These are phyloP conservation scores for Drosophila leontia DNA, from an alignment of 1,140 invertebrate species.

Conservation along the genomic window DNA sequence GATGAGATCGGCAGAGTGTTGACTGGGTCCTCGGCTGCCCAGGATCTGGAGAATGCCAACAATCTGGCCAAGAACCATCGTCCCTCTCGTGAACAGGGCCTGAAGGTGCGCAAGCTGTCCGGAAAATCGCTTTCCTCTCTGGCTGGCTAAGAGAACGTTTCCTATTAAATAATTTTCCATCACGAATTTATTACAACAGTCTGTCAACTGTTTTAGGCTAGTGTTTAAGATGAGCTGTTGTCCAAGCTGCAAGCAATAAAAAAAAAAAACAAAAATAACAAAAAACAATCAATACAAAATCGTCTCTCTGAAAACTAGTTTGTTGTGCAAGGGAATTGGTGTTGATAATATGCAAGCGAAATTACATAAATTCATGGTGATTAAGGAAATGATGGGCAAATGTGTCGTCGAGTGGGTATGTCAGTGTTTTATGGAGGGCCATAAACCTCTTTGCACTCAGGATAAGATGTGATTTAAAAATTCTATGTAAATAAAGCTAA, in stretches of 20 bases:
- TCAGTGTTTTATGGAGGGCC: not conserved
- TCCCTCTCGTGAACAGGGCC: conserved; percentile 55
- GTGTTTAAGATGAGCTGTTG: conserved; percentile 37
- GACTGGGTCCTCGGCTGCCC: conserved; percentile 47
- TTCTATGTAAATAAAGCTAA: not conserved
- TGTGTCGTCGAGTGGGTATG: conserved; percentile 1
- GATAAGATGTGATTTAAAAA: not conserved
- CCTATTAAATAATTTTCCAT: conserved; percentile 1
- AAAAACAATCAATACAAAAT: conserved; percentile 16
- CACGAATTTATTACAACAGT: conserved; percentile 47
- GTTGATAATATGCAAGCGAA: conserved; percentile 27
- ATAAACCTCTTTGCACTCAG: not conserved
- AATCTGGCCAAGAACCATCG: conserved; percentile 58
- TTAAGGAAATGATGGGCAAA: conserved; percentile 28
- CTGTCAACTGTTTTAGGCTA: conserved; percentile 42
- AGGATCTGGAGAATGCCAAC: conserved; percentile 68
- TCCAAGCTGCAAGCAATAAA: conserved; percentile 20
- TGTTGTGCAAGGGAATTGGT: conserved; percentile 38
- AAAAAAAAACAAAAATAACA: conserved; percentile 4
- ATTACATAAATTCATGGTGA: conserved; percentile 31
- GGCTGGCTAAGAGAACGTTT: conserved; percentile 51
- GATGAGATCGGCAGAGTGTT: conserved; percentile 69
- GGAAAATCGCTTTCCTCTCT: conserved; percentile 75
- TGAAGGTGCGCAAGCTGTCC: conserved; percentile 78
- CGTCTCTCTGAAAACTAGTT: conserved; percentile 36